Evolutionary conservation across 2,113 vertebrate species (phyloP), one percentile per base, ranked within the genome.

Genomic region (Sylvilagus bachmani): DNA sequence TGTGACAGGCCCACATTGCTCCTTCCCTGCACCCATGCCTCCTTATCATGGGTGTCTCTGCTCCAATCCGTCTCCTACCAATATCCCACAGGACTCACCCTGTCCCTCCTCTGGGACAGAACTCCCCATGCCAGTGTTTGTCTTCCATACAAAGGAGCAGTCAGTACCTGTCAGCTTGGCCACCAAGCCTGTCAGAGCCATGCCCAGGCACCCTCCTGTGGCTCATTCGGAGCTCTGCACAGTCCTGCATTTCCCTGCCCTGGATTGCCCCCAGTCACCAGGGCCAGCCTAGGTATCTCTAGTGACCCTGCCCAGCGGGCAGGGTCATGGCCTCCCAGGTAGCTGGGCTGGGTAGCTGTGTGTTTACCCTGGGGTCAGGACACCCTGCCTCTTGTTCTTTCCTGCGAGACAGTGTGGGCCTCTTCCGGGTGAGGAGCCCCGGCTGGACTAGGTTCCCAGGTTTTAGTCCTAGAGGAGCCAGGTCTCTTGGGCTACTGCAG

Each of bases 1-100:
- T n/a, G 1, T 0, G 5, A 6, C 58, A 29, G 10, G 22, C 31
- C 36, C 19, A 21, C 5, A 3, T 24, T 13, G 38, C 33, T 49
- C n/a, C 27, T 69, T 6, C 55, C 61, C 0, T 7, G 62, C 16
- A 25, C 17, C 25, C 0, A 2, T 0, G 10, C 82, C 80, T 74
- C 19, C 25, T 90, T 33, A 1, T 29, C 21, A 2, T 5, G 29
- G 29, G 13, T 67, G 22, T 16, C 36, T 61, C 75, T 24, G 69
- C 6, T 13, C 31, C 0, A 1, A 1, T 31, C 33, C 4, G 25
- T 64, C 38, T 19, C 38, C 51, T 38, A 27, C 31, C 10, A 49
- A 13, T 21, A 33, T 58, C 51, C 11, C 75, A n/a, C 55, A 77
- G 61, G 13, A n/a, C 83, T 67, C 61, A 36, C 70, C 81, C 38